Conservation (phyloP, 2,797 vertebrate genomes). For the Phaenicophaeus curvirostris region DNA sequence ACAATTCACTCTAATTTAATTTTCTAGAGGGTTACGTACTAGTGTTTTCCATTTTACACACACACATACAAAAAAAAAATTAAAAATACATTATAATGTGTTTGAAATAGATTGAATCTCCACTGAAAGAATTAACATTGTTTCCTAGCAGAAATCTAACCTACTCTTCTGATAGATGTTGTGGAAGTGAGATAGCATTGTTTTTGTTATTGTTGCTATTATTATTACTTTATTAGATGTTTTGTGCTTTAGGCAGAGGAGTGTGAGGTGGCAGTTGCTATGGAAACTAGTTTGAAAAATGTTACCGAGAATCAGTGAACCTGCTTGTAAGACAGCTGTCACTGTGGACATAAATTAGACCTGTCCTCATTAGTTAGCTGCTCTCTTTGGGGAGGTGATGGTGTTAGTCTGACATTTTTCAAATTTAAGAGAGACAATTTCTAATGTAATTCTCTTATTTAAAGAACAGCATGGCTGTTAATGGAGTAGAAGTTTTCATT, state of each 20-base stretch:
- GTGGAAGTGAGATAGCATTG: neutral
- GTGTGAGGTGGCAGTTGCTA: conserved; percentile 67
- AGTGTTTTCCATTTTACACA: neutral
- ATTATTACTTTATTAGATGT: conserved; percentile 50
- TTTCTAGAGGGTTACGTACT: neutral
- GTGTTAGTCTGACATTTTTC: neutral
- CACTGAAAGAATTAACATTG: neutral
- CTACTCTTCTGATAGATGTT: neutral
- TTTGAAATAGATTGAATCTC: neutral
- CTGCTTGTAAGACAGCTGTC: conserved; percentile 55
- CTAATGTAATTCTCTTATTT: neutral
- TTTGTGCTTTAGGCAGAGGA: conserved; percentile 31
- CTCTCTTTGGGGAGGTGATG: neutral
- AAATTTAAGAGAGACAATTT: neutral
- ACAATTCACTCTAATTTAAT: neutral
- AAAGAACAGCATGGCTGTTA: neutral
- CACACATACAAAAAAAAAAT: neutral
- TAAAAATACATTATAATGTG: neutral
- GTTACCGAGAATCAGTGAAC: conserved; percentile 31
- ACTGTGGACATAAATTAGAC: conserved; percentile 44
- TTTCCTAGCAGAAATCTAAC: conserved; percentile 27
- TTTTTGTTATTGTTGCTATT: conserved; percentile 10
- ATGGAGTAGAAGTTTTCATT: neutral
- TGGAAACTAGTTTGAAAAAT: conserved; percentile 63
- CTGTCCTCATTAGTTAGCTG: conserved; percentile 3